Base-by-base conservation (phyloP, 2,113 vertebrate species). In the Diphyllodes magnificus region DNA sequence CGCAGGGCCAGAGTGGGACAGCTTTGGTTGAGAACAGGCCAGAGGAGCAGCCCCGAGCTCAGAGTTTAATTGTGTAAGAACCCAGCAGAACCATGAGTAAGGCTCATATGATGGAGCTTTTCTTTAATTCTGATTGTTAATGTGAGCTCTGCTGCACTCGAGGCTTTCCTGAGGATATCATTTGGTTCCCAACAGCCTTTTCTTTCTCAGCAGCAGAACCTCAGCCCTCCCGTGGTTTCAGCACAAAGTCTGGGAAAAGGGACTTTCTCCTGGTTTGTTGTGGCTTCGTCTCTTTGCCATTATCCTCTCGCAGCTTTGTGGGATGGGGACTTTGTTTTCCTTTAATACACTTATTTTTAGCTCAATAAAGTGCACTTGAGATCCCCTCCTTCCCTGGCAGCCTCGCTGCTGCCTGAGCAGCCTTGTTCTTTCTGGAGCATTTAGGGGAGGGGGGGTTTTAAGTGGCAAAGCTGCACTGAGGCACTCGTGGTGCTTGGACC, bases 1-100 rank as follows among this genome's bases (percentile, higher is more conserved):
- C 0, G 0, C 57, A 31, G 75, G 64, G 31, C 0, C 1, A 47
- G 50, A 6, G 85, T 2, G 28, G 73, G 42, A 35, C 5, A 11
- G 81, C 68, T 77, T 24, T 51, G 77, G 53, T 27, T 6, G 3
- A 31, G 71, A 9, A 37, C 45, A 28, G 68, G 37, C 91, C 56
- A 5, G 44, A 33, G 89, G 90, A 90, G 25, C 51, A 70, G 71
- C 72, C 88, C 79, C 3, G 0, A 42, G 88, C 87, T 73, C 44
- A 1, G 31, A 8, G 54, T 16, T 56, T 45, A 39, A 51, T 78
- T 86, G 76, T 17, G 1, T 4, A 49, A 92, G 90, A 75, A 60
- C n/a, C 56, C 21, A 86, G 64, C 35, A 60, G 28, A 39, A 2
- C 45, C 63, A 11, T n/a, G 54, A 79, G 68, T 12, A 70, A 90